A percentile compares a stretch with the other conserved stretches of the same genome.
phyloP scores from a whole-genome alignment of 2,888 invertebrate genomes.

The Petrolisthes manimaculis region DNA sequence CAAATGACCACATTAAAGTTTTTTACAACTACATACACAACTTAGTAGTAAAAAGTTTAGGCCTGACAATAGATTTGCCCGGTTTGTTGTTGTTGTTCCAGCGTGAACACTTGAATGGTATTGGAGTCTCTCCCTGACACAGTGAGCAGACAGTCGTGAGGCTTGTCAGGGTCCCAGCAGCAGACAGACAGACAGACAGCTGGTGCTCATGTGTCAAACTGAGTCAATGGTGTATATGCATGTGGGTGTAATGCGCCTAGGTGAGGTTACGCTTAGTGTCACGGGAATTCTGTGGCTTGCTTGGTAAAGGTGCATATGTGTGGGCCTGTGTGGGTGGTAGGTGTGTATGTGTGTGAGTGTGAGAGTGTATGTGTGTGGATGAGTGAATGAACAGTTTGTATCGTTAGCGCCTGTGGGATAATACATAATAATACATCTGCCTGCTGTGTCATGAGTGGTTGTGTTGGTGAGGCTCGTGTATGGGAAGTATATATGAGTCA shows the following conservation, averaged over 20 bases:
- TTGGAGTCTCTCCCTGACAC: conserved; percentile 6
- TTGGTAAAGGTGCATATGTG: too few species aligned
- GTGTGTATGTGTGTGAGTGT: conserved; percentile 17
- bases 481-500: background rate
- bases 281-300: too few species aligned
- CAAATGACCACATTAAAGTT: background rate
- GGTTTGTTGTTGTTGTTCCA: background rate
- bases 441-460: background rate
- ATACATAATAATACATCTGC: background rate
- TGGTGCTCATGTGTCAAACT: background rate
- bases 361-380: conserved; percentile 16
- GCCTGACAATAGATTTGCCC: background rate
- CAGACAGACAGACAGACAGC: conserved; percentile 15
- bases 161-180: conserved; percentile 23
- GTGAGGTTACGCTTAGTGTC: background rate
- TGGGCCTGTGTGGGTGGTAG: background rate
- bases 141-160: conserved; percentile 13
- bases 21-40: background rate
- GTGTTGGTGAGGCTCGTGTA: background rate
- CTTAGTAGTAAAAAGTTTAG: background rate
- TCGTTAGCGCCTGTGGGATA: conserved; percentile 8
- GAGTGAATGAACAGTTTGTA: conserved; percentile 14
- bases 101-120: conserved; percentile 20
- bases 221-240: background rate
- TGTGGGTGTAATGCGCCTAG: background rate